A percentile compares a stretch with the other conserved stretches of the same genome.
phyloP scores from a whole-genome alignment of 2,797 vertebrate genomes.

The Trachurus trachurus region DNA sequence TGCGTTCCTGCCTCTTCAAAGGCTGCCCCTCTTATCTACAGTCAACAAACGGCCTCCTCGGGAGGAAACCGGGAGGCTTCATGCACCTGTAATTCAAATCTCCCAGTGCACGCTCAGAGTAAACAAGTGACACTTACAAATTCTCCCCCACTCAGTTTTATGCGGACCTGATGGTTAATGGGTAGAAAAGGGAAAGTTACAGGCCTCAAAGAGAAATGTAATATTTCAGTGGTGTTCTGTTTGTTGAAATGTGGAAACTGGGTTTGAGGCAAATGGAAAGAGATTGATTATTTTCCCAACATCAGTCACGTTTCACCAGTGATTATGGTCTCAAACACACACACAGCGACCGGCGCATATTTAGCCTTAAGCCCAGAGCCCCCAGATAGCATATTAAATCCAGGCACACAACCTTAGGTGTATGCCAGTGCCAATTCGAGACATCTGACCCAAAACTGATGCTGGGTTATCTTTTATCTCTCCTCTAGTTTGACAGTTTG shows the following conservation, averaged over 20 bases:
- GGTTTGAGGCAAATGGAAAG: conserved; percentile 21
- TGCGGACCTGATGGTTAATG: conserved; percentile 48
- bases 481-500: conserved; percentile 43
- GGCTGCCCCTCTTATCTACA: conserved; percentile 74
- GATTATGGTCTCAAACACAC: background rate
- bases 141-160: conserved; percentile 14
- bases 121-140: conserved; percentile 57
- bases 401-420: conserved; percentile 7
- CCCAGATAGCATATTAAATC: background rate
- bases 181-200: conserved; percentile 26
- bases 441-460: conserved; percentile 21
- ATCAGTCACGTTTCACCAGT: conserved; percentile 9
- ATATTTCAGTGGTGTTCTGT: background rate
- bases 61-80: conserved; percentile 72
- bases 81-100: conserved; percentile 84
- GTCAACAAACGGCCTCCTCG: conserved; percentile 77
- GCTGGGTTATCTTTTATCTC: conserved; percentile 42
- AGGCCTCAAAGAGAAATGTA: conserved; percentile 19
- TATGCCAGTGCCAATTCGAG: background rate
- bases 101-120: conserved; percentile 55
- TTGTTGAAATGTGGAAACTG: conserved; percentile 18
- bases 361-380: background rate
- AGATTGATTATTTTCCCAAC: background rate
- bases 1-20: conserved; percentile 73
- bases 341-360: conserved; percentile 1